phyloP scores from a whole-genome alignment of 1,140 invertebrate genomes.

The Lanistes nyassanus region DNA sequence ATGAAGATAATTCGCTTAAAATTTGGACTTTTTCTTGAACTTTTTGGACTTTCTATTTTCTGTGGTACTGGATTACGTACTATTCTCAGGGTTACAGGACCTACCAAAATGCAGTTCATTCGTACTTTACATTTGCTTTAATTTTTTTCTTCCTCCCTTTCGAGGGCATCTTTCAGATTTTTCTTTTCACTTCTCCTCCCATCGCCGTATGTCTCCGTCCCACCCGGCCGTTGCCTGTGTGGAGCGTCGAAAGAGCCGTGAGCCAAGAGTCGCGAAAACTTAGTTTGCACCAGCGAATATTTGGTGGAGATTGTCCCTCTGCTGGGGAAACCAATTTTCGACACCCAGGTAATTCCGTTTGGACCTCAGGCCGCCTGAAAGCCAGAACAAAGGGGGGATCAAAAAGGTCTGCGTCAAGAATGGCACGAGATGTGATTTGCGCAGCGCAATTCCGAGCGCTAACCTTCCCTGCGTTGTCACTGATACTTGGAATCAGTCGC shows the following conservation, averaged over 20 bases:
- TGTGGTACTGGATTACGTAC: too few relatives aligned
- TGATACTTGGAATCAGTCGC: slow-evolving; percentile 16
- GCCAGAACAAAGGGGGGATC: slow-evolving; percentile 9
- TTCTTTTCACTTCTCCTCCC: too few relatives aligned
- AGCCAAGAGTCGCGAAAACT: slow-evolving; percentile 18
- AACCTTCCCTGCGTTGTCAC: slow-evolving; percentile 8
- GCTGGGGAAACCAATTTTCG: slow-evolving; percentile 23
- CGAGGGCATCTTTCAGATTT: too few relatives aligned
- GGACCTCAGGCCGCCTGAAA: slow-evolving; percentile 5
- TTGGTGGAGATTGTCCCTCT: slow-evolving; percentile 13
- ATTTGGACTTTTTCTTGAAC: too few relatives aligned
- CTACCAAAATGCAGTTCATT: too few relatives aligned
- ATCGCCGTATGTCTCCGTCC: too few relatives aligned
- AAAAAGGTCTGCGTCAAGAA: slow-evolving; percentile 2
- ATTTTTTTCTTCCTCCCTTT: background rate
- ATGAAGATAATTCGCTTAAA: too few relatives aligned
- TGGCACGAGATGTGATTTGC: background rate
- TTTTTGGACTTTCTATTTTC: too few relatives aligned
- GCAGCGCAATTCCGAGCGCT: slow-evolving; percentile 14
- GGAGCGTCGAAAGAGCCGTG: background rate
- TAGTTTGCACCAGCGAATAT: slow-evolving; percentile 15
- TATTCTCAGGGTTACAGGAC: too few relatives aligned
- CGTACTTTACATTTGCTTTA: too few relatives aligned
- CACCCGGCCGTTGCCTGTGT: too few relatives aligned
- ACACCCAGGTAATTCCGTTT: slow-evolving; percentile 25